Base-by-base conservation (phyloP, 2,113 vertebrate species). In the Taurulus bubalis region DNA sequence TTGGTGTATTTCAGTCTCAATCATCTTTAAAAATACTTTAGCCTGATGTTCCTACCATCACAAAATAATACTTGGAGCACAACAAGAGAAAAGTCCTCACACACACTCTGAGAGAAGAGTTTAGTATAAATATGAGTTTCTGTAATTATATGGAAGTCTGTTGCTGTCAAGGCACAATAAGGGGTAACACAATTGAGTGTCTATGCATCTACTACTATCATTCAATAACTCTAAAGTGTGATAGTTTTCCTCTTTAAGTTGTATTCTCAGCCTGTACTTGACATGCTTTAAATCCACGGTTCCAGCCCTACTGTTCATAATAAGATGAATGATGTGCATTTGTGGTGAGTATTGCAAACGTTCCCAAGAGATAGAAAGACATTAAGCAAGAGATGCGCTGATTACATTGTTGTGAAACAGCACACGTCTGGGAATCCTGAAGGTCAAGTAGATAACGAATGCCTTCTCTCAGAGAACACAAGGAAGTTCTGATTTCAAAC, bases 401-500 rank as follows among this genome's bases (percentile, higher is more conserved):
- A 85, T 83, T 85, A 62, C 68, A 87, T 74, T 34, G 55, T 79
- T 76, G 30, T 55, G 74, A 71, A 83, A 84, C 45, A 65, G 60
- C 68, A 65, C 16, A 60, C 22, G 74, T 77, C 49, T 56, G 65
- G 34, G 47, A 53, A 56, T 64, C 72, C 60, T 69, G 83, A 82
- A 83, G 80, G 82, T 86, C 69, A 67, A 90, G 60, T 34, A 76
- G 70, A 86, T 83, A 82, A 85, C 72, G 77, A 51, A 15, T 82
- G 78, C 84, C 71, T 84, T 82, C 70, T 72, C 34, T 0, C 55
- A 65, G 38, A 77, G 10, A 75, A 40, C 51, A 53, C 36, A n/a
- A 55, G 11, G 67, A 42, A 81, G 75, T 80, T 80, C 51, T 28
- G 34, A 67, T 83, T 71, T 65, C 71, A 82, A 62, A 51, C 78